Percentiles rank a stretch among this genome's conserved stretches.
Conservation (phyloP, 1,140 invertebrate genomes). For the Drosophila nigrodunni region DNA sequence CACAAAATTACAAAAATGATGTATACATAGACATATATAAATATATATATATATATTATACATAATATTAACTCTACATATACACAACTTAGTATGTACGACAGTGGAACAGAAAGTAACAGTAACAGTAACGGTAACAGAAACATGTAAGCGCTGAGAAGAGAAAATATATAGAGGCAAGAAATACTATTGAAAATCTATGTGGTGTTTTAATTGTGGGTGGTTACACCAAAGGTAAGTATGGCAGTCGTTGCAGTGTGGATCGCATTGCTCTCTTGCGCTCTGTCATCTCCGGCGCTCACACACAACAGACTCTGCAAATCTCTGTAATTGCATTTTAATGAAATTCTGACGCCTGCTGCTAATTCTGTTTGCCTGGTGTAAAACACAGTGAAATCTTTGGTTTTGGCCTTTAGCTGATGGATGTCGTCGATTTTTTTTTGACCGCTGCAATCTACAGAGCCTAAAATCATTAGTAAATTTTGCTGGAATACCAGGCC, state of each 20-base stretch:
- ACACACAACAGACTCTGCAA: too few species aligned
- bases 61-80: slow-evolving; percentile 45
- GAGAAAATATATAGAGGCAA: slow-evolving; percentile 29
- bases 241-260: too few species aligned
- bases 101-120: slow-evolving; percentile 46
- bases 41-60: slow-evolving; percentile 44
- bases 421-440: too few species aligned
- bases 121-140: slow-evolving; percentile 52
- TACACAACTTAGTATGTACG: slow-evolving; percentile 66
- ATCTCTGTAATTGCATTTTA: too few species aligned
- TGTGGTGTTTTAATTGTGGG: slow-evolving; percentile 1
- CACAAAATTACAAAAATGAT: slow-evolving; percentile 48
- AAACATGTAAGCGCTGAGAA: slow-evolving; percentile 59
- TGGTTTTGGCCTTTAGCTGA: too few species aligned
- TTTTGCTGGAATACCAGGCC: too few species aligned
- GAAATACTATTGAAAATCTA: slow-evolving; percentile 20
- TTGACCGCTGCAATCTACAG: too few species aligned
- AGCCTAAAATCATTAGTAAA: too few species aligned
- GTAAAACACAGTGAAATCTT: too few species aligned
- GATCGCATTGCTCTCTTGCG: too few species aligned
- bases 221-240: neutral
- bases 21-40: slow-evolving; percentile 45
- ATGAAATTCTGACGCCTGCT: neutral
- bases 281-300: too few species aligned
- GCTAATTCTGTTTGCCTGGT: too few species aligned